Base-by-base conservation (phyloP, 1,140 invertebrate species). In the Samia ricini region DNA sequence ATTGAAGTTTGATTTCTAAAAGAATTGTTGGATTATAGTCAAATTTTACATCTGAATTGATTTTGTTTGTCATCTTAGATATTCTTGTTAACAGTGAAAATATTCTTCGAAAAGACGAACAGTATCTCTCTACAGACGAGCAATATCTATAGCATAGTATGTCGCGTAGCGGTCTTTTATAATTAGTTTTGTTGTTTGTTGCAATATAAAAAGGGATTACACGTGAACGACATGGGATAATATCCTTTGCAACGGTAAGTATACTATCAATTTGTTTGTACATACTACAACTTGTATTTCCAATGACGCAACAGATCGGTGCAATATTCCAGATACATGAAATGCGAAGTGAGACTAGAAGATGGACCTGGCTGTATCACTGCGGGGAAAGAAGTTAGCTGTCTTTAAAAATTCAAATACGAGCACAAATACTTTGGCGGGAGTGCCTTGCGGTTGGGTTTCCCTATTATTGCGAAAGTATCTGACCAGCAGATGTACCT, bases 301-400 rank as follows among this genome's bases (percentile, higher is more conserved):
- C 15, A 42, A 24, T 55, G 52, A 55, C 52, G 52, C 52, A 55
- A 55, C 52, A 24, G 5, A 23, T 55, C 22, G 3, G 52, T 55
- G 18, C 29, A 42, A 49, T 20, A 26, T 81, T 88, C 29, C 76
- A 88, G 85, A 71, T 83, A 72, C 66, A 81, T 83, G 85, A 80
- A 79, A 88, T 88, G 85, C 79, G 71, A 82, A 55, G 29, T 18
- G 33, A 58, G 36, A 49, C 49, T 51, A 59, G 65, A 82, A 76
- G 70, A 83, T 81, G 79, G 84, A 77, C 60, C 60, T 61, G 62
- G 63, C 59, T 58, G 61, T 67, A 52, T 50, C n/a, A 51, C 57
- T 58, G 56, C 68, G 61, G 20, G 49, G 33, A 33, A 42, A 54
- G 60, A 57, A 57, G 71, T 63, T 69, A 65, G 56, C 58, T 49